These are phyloP conservation scores for Pantherophis guttatus DNA, from an alignment of 2,113 vertebrate genomes.

Conservation along the genomic window DNA sequence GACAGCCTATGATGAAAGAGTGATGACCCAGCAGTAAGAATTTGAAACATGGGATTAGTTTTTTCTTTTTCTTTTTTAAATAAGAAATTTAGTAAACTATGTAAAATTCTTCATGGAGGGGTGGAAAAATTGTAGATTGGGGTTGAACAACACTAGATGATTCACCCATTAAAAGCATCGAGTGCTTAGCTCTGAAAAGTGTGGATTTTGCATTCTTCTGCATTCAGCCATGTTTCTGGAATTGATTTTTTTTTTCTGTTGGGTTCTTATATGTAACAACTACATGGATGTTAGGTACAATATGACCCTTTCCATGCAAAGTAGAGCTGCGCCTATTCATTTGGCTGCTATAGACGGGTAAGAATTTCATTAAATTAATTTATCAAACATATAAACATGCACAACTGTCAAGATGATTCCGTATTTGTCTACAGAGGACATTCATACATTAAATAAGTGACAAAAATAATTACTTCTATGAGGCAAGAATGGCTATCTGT, in stretches of 20 bases:
- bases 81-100: not conserved
- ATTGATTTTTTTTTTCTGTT: not conserved
- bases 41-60: not conserved
- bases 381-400: not conserved
- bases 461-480: not conserved
- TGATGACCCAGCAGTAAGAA: not conserved
- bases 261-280: not conserved
- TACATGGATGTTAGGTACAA: not conserved
- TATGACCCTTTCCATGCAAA: not conserved
- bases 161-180: not conserved
- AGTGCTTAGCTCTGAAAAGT: not conserved
- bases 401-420: not conserved
- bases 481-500: not conserved
- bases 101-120: not conserved
- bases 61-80: not conserved
- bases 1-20: not conserved
- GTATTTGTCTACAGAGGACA: not conserved
- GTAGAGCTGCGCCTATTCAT: not conserved
- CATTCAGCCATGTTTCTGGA: not conserved
- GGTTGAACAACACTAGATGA: not conserved
- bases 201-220: not conserved
- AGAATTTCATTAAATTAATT: not conserved
- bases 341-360: not conserved
- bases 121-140: not conserved
- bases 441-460: not conserved